Evolutionary conservation across 53 echinoderm and acorn worm genomes (phyloP).

Genomic region (Zoroaster sp.): DNA sequence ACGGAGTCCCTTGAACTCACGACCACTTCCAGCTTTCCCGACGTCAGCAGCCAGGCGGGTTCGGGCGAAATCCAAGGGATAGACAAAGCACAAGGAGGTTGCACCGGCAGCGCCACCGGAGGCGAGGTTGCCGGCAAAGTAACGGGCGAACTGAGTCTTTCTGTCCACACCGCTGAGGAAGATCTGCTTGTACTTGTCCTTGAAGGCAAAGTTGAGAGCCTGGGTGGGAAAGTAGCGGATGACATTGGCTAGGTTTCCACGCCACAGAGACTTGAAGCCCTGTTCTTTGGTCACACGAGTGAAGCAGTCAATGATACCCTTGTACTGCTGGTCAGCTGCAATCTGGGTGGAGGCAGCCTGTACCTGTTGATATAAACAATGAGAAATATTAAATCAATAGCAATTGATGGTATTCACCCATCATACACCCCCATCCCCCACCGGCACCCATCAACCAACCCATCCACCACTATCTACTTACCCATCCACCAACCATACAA

Average conservation of each 20-base stretch:
- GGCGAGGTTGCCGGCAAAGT: slow-evolving; percentile 97
- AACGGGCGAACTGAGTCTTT: slow-evolving; percentile 89
- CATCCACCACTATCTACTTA: too few species aligned
- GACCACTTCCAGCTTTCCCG: slow-evolving; percentile 72
- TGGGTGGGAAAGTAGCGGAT: too few species aligned
- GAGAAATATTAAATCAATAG: not conserved
- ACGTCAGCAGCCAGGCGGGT: slow-evolving; percentile 93
- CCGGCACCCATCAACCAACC: too few species aligned
- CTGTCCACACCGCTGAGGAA: slow-evolving; percentile 84
- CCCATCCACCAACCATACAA: too few species aligned
- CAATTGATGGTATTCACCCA: too few species aligned
- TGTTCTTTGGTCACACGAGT: slow-evolving; percentile 75
- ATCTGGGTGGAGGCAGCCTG: slow-evolving; percentile 92
- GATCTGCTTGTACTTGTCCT: too few species aligned
- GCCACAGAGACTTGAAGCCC: too few species aligned
- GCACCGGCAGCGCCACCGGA: slow-evolving; percentile 97
- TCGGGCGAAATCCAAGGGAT: slow-evolving; percentile 94
- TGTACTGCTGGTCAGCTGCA: slow-evolving; percentile 81
- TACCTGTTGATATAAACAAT: slow-evolving; percentile 41
- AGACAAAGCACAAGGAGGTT: slow-evolving; percentile 95
- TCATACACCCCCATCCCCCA: too few species aligned
- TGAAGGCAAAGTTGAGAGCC: too few species aligned
- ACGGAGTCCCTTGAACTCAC: slow-evolving; percentile 77
- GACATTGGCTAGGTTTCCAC: too few species aligned
- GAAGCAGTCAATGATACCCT: slow-evolving; percentile 94